A percentile compares a stretch with the other conserved stretches of the same genome.
Evolutionary conservation across 1,140 invertebrate genomes (phyloP).

Genomic region (Tribolium castaneum): DNA sequence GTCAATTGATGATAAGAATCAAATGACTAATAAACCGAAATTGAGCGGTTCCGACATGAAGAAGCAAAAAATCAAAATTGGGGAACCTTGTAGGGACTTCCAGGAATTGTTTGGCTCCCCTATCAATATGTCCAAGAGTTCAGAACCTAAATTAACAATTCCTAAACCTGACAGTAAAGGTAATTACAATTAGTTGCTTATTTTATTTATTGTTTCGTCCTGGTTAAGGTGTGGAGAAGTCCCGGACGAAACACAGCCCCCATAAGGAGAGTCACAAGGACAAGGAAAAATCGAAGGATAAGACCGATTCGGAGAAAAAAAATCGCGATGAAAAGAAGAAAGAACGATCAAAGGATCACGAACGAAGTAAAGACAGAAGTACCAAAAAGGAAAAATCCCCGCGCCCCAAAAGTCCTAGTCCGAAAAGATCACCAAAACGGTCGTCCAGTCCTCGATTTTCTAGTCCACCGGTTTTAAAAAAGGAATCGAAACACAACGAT

Average conservation of each 20-base stretch:
- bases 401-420: constrained; percentile 62
- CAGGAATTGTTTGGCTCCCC: constrained; percentile 83
- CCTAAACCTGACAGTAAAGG: constrained; percentile 54
- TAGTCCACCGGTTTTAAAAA: constrained; percentile 68
- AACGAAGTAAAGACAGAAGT: constrained; percentile 69
- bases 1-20: constrained; percentile 58
- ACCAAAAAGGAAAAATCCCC: constrained; percentile 54
- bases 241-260: constrained; percentile 65
- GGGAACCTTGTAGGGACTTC: constrained; percentile 74
- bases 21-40: constrained; percentile 77
- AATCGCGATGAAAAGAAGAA: constrained; percentile 71
- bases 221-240: constrained; percentile 13
- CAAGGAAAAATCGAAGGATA: constrained; percentile 65
- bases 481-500: constrained; percentile 65
- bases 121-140: constrained; percentile 76
- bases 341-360: constrained; percentile 72
- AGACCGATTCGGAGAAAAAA: constrained; percentile 69
- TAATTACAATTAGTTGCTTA: not conserved
- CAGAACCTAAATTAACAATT: constrained; percentile 69
- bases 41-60: constrained; percentile 70
- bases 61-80: constrained; percentile 74
- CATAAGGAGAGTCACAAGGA: constrained; percentile 66
- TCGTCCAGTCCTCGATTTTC: constrained; percentile 65
- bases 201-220: not conserved
- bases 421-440: constrained; percentile 63